phyloP scores from a whole-genome alignment of 2,888 invertebrate species.

The Caenorhabditis sp. region DNA sequence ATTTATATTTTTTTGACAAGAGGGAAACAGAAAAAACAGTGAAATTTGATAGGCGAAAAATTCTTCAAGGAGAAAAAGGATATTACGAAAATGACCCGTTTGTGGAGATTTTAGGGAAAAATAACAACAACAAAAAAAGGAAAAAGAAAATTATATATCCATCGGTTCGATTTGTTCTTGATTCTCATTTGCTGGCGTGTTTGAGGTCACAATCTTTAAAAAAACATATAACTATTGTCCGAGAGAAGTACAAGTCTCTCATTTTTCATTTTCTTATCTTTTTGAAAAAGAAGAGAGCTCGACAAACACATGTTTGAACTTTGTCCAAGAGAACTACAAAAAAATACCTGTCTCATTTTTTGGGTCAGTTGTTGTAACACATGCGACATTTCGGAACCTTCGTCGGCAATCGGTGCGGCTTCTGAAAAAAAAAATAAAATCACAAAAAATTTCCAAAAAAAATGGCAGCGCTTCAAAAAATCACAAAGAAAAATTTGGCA shows the following conservation, averaged over 20 bases:
- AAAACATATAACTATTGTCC: background rate
- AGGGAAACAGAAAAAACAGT: too few relatives aligned
- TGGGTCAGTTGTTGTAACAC: constrained; percentile 40
- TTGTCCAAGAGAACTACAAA: too few relatives aligned
- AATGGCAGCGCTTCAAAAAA: too few relatives aligned
- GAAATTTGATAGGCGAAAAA: too few relatives aligned
- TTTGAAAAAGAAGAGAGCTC: too few relatives aligned
- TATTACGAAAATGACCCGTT: background rate
- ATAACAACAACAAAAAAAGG: background rate
- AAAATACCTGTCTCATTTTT: constrained; percentile 29
- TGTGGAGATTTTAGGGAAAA: background rate
- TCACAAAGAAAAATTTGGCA: too few relatives aligned
- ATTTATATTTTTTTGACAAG: too few relatives aligned
- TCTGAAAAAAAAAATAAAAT: constrained; percentile 19
- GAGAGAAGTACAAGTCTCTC: too few relatives aligned
- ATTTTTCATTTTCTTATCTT: too few relatives aligned
- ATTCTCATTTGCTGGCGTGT: background rate
- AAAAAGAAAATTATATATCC: background rate
- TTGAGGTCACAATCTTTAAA: background rate
- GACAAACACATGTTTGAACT: too few relatives aligned
- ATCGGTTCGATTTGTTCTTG: background rate
- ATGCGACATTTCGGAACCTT: constrained; percentile 40
- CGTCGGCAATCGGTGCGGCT: constrained; percentile 14
- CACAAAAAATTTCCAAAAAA: too few relatives aligned
- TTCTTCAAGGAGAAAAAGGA: too few relatives aligned